A percentile compares a stretch with the other conserved stretches of the same genome.
These are phyloP conservation scores for Limonius californicus DNA, from an alignment of 1,140 invertebrate species.

Conservation along the genomic window DNA sequence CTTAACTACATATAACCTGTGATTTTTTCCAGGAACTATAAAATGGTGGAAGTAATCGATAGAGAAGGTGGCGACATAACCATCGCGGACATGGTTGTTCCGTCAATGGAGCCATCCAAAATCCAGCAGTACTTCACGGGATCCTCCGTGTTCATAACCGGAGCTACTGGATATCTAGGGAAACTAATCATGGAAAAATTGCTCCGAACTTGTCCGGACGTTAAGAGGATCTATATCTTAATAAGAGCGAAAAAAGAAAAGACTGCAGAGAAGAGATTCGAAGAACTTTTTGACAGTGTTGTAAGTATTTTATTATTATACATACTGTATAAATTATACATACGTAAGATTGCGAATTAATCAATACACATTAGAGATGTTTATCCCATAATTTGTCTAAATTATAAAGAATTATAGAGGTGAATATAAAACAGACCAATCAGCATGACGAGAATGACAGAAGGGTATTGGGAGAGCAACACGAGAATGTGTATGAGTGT, in stretches of 20 bases:
- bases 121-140: conserved; percentile 34
- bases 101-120: conserved; percentile 12
- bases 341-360: too few species aligned
- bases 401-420: too few species aligned
- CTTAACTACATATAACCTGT: too few species aligned
- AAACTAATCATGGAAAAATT: conserved; percentile 56
- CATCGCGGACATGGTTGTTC: neutral
- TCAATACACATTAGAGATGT: too few species aligned
- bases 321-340: too few species aligned
- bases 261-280: conserved; percentile 56
- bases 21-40: too few species aligned
- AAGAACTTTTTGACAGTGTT: conserved; percentile 60
- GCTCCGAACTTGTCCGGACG: conserved; percentile 46
- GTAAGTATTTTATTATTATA: too few species aligned
- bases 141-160: conserved; percentile 53
- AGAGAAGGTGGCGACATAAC: neutral
- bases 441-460: too few species aligned
- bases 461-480: too few species aligned
- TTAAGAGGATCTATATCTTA: conserved; percentile 71
- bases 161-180: conserved; percentile 65
- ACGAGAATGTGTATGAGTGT: too few species aligned
- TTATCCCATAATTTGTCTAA: too few species aligned
- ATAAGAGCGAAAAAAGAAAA: conserved; percentile 74
- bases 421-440: too few species aligned
- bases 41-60: neutral